Conservation (phyloP, 2,113 vertebrate species). For the human (Homo sapiens) region GRCh38 chr15:52927001-52927500, state of each 20-base stretch:
- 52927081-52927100: no score
- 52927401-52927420: background rate
- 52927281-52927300: background rate
- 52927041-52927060: no score
- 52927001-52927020: background rate
- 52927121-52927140: no score
- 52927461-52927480: background rate
- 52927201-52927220: background rate
- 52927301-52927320: background rate
- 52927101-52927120: no score
- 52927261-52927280: background rate
- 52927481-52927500: background rate
- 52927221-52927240: background rate
- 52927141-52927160: no score
- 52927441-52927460: background rate
- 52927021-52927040: no score
- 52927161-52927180: no score
- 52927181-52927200: background rate
- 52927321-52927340: background rate
- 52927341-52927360: background rate
- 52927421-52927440: background rate
- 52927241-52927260: background rate
- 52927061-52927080: no score
- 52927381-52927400: background rate
- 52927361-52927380: background rate